Conservation (phyloP, 2,888 invertebrate species). For the Macaria liturata region DNA sequence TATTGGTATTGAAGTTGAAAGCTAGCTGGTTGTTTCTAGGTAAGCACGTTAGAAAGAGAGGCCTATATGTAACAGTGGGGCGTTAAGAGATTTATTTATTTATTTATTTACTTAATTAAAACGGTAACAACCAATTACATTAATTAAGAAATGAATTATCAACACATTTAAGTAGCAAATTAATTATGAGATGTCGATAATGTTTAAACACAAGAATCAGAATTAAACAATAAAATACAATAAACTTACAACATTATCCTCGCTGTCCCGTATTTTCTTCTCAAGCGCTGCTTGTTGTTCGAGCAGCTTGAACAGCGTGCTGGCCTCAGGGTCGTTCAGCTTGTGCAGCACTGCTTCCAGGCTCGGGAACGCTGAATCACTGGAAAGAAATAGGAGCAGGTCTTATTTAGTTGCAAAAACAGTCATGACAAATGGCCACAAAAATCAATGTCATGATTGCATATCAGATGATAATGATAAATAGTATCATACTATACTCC, state of each 20-base stretch:
- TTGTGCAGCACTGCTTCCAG: slow-evolving; percentile 90
- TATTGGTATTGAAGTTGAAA: too few relatives aligned
- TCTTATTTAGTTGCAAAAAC: too few relatives aligned
- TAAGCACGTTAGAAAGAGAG: too few relatives aligned
- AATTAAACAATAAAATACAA: not conserved
- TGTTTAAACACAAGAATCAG: not conserved
- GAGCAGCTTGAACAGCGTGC: slow-evolving; percentile 87
- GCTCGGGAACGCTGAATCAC: slow-evolving; percentile 95
- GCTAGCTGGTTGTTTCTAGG: too few relatives aligned
- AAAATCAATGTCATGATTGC: too few relatives aligned
- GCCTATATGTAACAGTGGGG: too few relatives aligned
- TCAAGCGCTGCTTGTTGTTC: slow-evolving; percentile 87
- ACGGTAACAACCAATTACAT: too few relatives aligned
- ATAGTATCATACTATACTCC: too few relatives aligned
- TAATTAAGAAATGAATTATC: too few relatives aligned
- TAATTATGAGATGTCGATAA: not conserved
- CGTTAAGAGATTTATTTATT: not conserved
- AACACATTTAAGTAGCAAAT: too few relatives aligned
- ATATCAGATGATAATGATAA: too few relatives aligned
- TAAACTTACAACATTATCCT: slow-evolving; percentile 61
- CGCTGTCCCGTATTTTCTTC: slow-evolving; percentile 76
- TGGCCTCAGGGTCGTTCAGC: slow-evolving; percentile 81
- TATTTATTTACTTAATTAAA: not conserved
- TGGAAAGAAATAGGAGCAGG: slow-evolving; percentile 64
- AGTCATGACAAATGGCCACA: too few relatives aligned